Base-by-base conservation (phyloP, 2,888 invertebrate species). In the Aporophyla lueneburgensis region DNA sequence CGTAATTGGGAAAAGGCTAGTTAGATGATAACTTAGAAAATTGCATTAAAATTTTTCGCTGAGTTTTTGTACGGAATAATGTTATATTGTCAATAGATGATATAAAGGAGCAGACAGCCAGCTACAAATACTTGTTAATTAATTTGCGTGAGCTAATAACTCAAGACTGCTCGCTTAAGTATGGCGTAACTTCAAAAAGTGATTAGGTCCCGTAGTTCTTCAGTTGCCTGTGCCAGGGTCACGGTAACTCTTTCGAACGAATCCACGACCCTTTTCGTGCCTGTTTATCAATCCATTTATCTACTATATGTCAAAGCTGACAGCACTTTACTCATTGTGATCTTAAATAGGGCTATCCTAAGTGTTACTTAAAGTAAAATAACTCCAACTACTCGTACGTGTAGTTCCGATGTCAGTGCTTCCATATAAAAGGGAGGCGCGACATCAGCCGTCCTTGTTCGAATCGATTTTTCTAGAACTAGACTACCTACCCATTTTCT, bases 381-480 rank as follows among this genome's bases (percentile, higher is more conserved):
- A 77, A 56, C 49, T 61, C 1, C 16, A 56, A 43, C 27, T 43
- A 73, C 67, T n/a, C n/a, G 40, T 63, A 51, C 24, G 49, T 53
- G 24, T 66, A 76, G 59, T 76, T 33, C 74, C 12, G 40, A 46
- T 66, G 27, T 27, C 54, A 56, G 49, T 21, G 27, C 21, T 56
- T 43, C 54, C 19, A n/a, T 27, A 71, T 24, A 65, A 5, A 65
- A 65, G 14, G 5, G 56, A 67, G 62, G 74, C 43, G 61, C 27
- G 66, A 51, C 51, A 5, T 24, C 10, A n/a, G 24, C 56, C 78
- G 78, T 53, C 78, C 67, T 78, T 74, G 78, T 33, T 53, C 19
- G 14, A 33, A 78, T 78, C 78, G 78, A 78, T 78, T 78, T 78
- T 67, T 67, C 51, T 46, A 33, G 66, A 62, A 78, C 73, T 78